Percentiles rank a stretch among this genome's conserved stretches.
Conservation (phyloP, 2,797 vertebrate species). For the Falco concolor region DNA sequence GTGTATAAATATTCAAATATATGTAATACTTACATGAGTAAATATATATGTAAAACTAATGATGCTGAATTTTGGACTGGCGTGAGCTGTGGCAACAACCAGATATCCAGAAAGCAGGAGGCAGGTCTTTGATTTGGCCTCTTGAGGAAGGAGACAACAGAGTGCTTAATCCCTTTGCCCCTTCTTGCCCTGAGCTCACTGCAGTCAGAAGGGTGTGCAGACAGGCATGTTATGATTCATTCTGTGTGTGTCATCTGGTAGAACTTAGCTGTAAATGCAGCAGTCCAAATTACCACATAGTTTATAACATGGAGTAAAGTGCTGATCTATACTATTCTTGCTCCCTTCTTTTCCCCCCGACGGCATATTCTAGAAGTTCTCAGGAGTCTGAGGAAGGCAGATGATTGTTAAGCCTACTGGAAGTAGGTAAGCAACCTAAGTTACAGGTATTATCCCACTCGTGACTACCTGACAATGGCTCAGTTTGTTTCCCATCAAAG, state of each 20-base stretch:
- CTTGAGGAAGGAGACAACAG: neutral
- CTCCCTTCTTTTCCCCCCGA: neutral
- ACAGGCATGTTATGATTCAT: conserved; percentile 36
- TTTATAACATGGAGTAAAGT: neutral
- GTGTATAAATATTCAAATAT: neutral
- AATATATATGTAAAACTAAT: neutral
- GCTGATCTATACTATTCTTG: neutral
- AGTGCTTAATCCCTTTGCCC: neutral
- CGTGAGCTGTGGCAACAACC: neutral
- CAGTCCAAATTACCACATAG: conserved; percentile 32
- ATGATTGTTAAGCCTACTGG: neutral
- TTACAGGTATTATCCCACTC: neutral
- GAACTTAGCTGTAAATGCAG: conserved; percentile 54
- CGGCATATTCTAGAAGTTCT: neutral
- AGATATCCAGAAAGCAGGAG: neutral
- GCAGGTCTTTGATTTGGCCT: neutral
- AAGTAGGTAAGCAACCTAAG: neutral
- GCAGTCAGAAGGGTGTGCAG: conserved; percentile 40
- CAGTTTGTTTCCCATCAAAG: conserved; percentile 29
- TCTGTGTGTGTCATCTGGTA: conserved; percentile 67
- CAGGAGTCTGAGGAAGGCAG: neutral
- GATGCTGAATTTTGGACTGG: neutral
- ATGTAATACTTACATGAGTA: neutral
- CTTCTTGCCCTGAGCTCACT: conserved; percentile 17
- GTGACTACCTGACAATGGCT: neutral